Evolutionary conservation across 2,797 vertebrate genomes (phyloP), one percentile per base, ranked within the genome.

Genomic region (Rhynchotus rufescens): DNA sequence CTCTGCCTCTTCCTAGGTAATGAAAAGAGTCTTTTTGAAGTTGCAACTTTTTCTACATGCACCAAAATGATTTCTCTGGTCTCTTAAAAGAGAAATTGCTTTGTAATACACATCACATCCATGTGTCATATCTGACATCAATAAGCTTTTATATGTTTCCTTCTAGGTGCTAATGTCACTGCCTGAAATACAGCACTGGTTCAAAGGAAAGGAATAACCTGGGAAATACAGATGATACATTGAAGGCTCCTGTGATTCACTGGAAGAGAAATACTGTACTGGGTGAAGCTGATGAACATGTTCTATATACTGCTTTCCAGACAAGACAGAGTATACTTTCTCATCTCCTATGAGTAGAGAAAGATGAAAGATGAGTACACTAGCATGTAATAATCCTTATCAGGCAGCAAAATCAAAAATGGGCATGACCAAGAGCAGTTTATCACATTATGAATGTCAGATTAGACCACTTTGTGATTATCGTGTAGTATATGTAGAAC

Each of bases 1-100:
- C 56, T 91, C 66, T 93, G 44, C 64, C 56, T 88, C 69, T 93
- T 94, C 36, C 67, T 86, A 92, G 74, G 84, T 88, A 92, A 93
- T 84, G 30, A 84, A 79, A 64, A 87, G 75, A 64, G 61, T 54
- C 34, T 69, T 92, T 94, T 60, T 86, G 82, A 90, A 80, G 82
- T 52, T 60, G 30, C 32, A 89, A 28, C 73, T 90, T 82, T 84
- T 91, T 89, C 51, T 84, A 30, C 45, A 80, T 64, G 15, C 17
- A 73, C 22, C 13, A 57, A 87, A 83, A 44, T 6, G 6, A 30
- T 79, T 89, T 88, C 64, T 82, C 15, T 79, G 15, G 9, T 84
- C 12, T 59, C 23, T 85, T 90, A 71, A 87, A 66, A 90, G 30
- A 84, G 47, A 92, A 85, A 66, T 75, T 61, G 32, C 62, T 90